Evolutionary conservation across 2,888 invertebrate species (phyloP), one percentile per base, ranked within the genome.

Genomic region (Acanthosepion esculentum): DNA sequence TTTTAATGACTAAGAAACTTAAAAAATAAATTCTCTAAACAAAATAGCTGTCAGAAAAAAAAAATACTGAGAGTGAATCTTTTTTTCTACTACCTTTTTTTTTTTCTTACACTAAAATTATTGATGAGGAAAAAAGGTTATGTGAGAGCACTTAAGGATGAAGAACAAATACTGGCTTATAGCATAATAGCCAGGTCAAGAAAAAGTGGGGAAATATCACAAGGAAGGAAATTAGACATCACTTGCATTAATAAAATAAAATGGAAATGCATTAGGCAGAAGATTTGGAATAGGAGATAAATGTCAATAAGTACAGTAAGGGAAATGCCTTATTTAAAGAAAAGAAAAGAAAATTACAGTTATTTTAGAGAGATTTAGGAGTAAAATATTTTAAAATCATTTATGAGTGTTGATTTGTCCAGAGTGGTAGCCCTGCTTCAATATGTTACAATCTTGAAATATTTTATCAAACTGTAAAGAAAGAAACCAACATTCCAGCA

Each of bases 131-230:
- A n/a, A n/a, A n/a, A 78, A n/a, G 2, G 8, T n/a, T n/a, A 78
- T n/a, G 78, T 78, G n/a, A 78, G 26, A 3, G 23, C 26, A 64
- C 29, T 64, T 64, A 29, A 33, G 20, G 78, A 78, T 5, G n/a
- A 78, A 33, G 12, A 78, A 78, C n/a, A 33, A 93, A 12, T 29
- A 41, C 48, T n/a, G 15, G 94, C n/a, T 6, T 94, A 91, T 53
- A n/a, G 91, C 33, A 50, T 53, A 29, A 18, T 91, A 48, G 29
- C n/a, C 12, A 18, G 29, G 48, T 94, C 48, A 78, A 55, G 48
- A 91, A 92, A 59, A 94, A 92, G 29, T 92, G 48, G 78, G 33
- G 10, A 78, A n/a, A 78, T 78, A 15, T 78, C 78, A 78, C 78
- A 78, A 78, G 78, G 78, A 78, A 78, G 78, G 78, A 78, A 78